Base-by-base conservation (phyloP, 2,797 vertebrate species). In the Premnoplex brunnescens region DNA sequence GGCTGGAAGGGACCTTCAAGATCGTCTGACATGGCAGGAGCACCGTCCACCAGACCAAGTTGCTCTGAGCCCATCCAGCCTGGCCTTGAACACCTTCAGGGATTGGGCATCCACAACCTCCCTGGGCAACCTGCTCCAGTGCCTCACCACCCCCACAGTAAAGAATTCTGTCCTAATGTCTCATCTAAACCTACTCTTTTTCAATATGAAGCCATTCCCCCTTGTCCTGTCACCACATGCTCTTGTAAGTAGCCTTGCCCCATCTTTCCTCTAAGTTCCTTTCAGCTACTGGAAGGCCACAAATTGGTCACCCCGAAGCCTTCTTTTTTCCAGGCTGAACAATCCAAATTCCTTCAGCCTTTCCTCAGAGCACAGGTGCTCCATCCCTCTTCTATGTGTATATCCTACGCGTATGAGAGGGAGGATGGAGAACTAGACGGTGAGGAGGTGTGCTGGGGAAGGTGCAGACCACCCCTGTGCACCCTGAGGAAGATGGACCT, bases 381-480 rank as follows among this genome's bases (percentile, higher is more conserved):
- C 17, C 17, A 34, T 52, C 27, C 36, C 32, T 28, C 22, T 68
- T 32, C 43, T 43, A 2, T 16, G 21, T 46, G 28, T 64, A 26
- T 34, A 52, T 41, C n/a, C 39, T 52, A 17, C 5, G 3, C 6
- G 0, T 8, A 2, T 1, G 8, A 32, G 66, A 48, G 30, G 12
- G 46, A 59, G 9, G 41, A 12, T 26, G 49, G 58, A 16, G 78
- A 52, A 21, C 22, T 27, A 6, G 23, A 6, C 12, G 18, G 46
- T 10, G 71, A 44, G 68, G 28, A 67, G 23, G 34, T 43, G 34
- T 62, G 67, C 26, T 30, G 19, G 21, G 44, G 20, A 22, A 43
- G 22, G 4, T 13, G 26, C 34, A 32, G 36, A 20, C 17, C 37
- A 26, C 9, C 12, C 21, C 24, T 0, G 0, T 21, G 26, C 4